A percentile compares a stretch with the other conserved stretches of the same genome.
Conservation (phyloP, 2,888 invertebrate genomes). For the Apomyelois bistriatella region DNA sequence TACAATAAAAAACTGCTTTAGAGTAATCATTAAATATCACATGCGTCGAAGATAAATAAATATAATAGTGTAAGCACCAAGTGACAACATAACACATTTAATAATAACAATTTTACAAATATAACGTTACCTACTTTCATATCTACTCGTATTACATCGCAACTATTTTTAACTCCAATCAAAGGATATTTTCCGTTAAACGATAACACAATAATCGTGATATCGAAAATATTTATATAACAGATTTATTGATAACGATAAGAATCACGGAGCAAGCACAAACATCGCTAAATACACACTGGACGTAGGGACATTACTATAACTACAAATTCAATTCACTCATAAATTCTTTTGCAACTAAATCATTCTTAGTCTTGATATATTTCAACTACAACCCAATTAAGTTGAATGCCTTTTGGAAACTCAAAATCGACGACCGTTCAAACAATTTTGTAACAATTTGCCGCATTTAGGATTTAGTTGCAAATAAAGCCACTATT, state of each 20-base stretch:
- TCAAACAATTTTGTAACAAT: background rate
- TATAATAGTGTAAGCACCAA: no score
- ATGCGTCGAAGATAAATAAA: no score
- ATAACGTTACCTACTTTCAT: background rate
- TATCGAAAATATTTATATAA: background rate
- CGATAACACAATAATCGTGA: conserved; percentile 1
- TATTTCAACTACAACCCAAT: background rate
- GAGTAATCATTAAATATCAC: no score
- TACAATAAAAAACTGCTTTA: no score
- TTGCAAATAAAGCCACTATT: conserved; percentile 30
- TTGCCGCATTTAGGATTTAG: conserved; percentile 38
- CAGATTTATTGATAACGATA: conserved; percentile 5
- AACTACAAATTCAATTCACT: background rate
- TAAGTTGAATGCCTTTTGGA: background rate
- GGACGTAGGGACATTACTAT: conserved; percentile 32
- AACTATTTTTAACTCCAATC: background rate
- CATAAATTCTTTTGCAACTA: conserved; percentile 43
- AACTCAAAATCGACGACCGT: background rate
- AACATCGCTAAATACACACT: conserved; percentile 19
- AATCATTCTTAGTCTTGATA: conserved; percentile 38
- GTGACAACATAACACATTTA: no score
- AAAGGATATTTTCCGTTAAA: background rate
- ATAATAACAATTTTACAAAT: background rate
- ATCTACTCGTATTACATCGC: background rate
- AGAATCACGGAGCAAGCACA: conserved; percentile 13